Base-by-base conservation (phyloP, 2,113 vertebrate genomes). In the Rutilus rutilus region DNA sequence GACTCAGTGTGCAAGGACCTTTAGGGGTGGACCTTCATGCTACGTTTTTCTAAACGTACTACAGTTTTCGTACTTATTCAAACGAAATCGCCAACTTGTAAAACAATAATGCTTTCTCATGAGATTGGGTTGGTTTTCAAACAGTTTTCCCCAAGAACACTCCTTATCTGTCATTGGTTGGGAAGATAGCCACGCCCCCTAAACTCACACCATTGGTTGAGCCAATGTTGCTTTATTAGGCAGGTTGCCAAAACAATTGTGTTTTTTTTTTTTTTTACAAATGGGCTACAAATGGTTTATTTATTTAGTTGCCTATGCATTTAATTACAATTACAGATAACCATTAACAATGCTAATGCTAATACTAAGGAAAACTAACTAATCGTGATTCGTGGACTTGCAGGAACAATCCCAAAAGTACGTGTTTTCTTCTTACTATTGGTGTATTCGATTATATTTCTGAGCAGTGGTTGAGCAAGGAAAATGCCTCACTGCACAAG, bases 391-490 rank as follows among this genome's bases (percentile, higher is more conserved):
- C 1, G 11, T 65, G 10, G n/a, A 65, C 6, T 21, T 54, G 47
- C n/a, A 21, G 27, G 47, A 77, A 77, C 25, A 27, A 6, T 36
- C 65, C 65, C 27, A 36, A 69, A 54, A 25, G 23, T 10, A 77
- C 17, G 23, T 8, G 77, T 64, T n/a, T 69, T 42, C 42, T 12
- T 75, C 33, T 82, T 62, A 85, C 50, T 54, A 64, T 47, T 25
- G 50, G 39, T 83, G 39, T 42, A 71, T 85, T 83, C 78, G 39
- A 62, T 73, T 78, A 64, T 42, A 36, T 79, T 77, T 85, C 75
- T 52, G 78, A 77, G 79, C 77, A 78, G 82, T 67, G 71, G 59
- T 57, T 65, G 54, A 85, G 83, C 82, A 78, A 82, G 25, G 87
- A 84, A 89, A 33, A 27, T 64, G 54, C 47, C 78, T 77, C 83